phyloP scores from a whole-genome alignment of 2,888 invertebrate genomes.

The Plagodis pulveraria region DNA sequence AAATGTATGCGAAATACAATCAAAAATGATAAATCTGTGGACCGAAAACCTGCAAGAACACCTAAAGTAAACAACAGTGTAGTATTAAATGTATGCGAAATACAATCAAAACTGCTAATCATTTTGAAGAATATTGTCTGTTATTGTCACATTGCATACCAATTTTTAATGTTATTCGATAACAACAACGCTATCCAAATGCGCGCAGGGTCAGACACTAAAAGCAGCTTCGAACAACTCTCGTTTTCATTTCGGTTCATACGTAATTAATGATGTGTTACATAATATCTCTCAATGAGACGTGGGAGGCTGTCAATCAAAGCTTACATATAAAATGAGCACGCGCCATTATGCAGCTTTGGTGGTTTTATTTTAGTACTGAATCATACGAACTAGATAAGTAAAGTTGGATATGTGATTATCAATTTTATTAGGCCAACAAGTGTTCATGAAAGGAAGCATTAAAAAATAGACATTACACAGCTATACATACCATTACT shows the following conservation, averaged over 20 bases:
- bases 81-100: no score
- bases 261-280: constrained; percentile 22
- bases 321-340: constrained; percentile 4
- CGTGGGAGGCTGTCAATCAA: constrained; percentile 25
- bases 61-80: no score
- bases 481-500: no score
- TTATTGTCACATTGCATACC: not conserved
- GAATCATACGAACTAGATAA: not conserved
- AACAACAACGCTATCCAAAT: not conserved
- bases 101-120: not conserved
- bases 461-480: not conserved
- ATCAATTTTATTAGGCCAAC: not conserved
- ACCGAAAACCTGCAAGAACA: no score
- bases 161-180: not conserved
- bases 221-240: constrained; percentile 6
- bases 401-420: not conserved
- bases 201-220: not conserved
- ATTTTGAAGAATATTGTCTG: not conserved
- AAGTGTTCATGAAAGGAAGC: not conserved
- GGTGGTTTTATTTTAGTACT: not conserved
- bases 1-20: no score
- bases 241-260: constrained; percentile 21
- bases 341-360: not conserved
- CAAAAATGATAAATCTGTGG: no score
- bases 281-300: constrained; percentile 15